These are phyloP conservation scores for Tetanocera ferruginea DNA, from an alignment of 2,888 invertebrate genomes.

Conservation along the genomic window DNA sequence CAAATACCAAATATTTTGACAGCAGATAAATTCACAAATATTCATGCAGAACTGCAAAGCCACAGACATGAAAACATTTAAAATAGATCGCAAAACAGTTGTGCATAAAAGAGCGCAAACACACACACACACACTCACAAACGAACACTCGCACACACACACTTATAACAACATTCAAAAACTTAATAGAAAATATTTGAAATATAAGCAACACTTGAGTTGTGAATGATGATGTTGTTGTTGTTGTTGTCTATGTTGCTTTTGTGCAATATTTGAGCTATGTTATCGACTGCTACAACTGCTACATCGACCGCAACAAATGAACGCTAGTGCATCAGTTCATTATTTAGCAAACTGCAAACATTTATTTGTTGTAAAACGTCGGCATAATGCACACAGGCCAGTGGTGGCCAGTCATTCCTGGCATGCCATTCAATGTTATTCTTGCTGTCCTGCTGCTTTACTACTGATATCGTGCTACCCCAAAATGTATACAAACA, in stretches of 20 bases:
- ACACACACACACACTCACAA: background rate
- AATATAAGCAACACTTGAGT: background rate
- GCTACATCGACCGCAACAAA: conserved; percentile 12
- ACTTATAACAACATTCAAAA: background rate
- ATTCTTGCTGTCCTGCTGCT: background rate
- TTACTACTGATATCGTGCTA: too few species aligned
- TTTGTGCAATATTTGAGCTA: background rate
- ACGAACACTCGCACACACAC: conserved; percentile 4
- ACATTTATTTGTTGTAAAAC: conserved; percentile 32
- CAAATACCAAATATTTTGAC: too few species aligned
- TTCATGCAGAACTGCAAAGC: too few species aligned
- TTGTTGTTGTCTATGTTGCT: background rate
- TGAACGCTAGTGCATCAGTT: conserved; percentile 1
- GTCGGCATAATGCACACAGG: background rate
- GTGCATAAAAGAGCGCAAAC: conserved; percentile 5
- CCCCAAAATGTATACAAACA: background rate
- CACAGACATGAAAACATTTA: too few species aligned
- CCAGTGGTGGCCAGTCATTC: background rate
- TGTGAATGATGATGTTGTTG: background rate
- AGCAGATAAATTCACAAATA: too few species aligned
- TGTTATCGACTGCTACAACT: conserved; percentile 20
- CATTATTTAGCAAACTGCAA: conserved; percentile 28
- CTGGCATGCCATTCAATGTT: background rate
- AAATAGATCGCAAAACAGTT: too few species aligned
- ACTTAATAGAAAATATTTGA: conserved; percentile 4